These are phyloP conservation scores for Indri indri DNA, from an alignment of 2,113 vertebrate species.

Conservation along the genomic window DNA sequence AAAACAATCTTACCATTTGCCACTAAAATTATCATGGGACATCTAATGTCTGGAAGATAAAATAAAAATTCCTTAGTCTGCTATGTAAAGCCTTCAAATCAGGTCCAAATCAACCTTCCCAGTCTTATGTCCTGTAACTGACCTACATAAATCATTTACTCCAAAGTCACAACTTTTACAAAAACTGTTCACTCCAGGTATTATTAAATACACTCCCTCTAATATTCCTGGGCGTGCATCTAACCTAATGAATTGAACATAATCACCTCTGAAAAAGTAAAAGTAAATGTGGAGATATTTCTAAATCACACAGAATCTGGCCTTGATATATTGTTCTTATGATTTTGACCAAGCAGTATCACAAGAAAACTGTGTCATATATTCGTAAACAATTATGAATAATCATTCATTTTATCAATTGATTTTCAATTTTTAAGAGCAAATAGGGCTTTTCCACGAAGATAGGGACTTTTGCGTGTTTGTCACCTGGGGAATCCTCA, in stretches of 20 bases:
- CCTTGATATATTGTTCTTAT: background rate
- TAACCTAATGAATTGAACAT: background rate
- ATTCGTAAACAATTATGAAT: background rate
- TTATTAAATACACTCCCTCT: background rate
- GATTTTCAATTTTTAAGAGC: constrained; percentile 33
- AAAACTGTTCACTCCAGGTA: background rate
- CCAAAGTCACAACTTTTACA: background rate
- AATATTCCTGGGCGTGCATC: background rate
- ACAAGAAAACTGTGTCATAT: background rate
- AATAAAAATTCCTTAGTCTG: background rate
- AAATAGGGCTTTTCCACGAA: background rate
- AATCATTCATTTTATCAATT: background rate
- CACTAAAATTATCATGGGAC: constrained; percentile 1
- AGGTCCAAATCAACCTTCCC: background rate
- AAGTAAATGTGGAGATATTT: constrained; percentile 2
- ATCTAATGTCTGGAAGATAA: background rate
- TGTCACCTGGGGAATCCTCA: background rate
- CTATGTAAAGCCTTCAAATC: constrained; percentile 20
- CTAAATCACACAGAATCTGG: background rate
- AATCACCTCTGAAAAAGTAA: background rate
- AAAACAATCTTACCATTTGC: background rate
- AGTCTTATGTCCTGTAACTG: background rate
- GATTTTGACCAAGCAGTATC: background rate
- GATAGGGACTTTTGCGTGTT: background rate
- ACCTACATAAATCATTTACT: background rate